Conservation (phyloP, 2,113 vertebrate species). For the Merops nubicus region DNA sequence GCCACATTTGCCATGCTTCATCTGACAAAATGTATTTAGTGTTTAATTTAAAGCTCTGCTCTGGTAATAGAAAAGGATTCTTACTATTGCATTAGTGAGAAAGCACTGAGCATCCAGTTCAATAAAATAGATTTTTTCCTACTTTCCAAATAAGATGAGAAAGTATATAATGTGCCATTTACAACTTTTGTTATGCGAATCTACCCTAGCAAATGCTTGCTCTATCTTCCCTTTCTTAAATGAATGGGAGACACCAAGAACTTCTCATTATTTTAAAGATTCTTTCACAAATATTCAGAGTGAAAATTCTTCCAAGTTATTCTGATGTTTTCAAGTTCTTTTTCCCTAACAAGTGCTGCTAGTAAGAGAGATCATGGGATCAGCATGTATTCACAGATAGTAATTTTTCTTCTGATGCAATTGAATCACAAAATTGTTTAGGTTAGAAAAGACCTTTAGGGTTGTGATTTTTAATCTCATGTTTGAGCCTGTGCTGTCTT, state of each 20-base stretch:
- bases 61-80: conserved; percentile 4
- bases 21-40: conserved; percentile 41
- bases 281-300: neutral
- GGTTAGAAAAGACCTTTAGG: neutral
- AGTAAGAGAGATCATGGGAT: neutral
- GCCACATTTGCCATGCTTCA: neutral
- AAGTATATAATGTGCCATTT: conserved; percentile 53
- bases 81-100: conserved; percentile 54
- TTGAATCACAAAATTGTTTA: no score
- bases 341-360: neutral
- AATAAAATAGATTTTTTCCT: conserved; percentile 51
- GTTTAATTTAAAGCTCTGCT: conserved; percentile 57
- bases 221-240: neutral
- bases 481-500: neutral
- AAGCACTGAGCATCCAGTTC: conserved; percentile 23
- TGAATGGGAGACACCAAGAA: neutral
- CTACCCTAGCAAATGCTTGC: neutral
- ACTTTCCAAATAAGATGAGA: conserved; percentile 55
- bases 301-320: neutral
- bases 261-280: conserved; percentile 4
- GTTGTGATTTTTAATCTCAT: neutral
- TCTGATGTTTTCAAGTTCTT: neutral
- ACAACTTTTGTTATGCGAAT: conserved; percentile 23
- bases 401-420: neutral
- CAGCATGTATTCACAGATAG: neutral